Percentiles rank a stretch among this genome's conserved stretches.
These are phyloP conservation scores for Acleris holmiana DNA, from an alignment of 2,888 invertebrate species.

Conservation along the genomic window DNA sequence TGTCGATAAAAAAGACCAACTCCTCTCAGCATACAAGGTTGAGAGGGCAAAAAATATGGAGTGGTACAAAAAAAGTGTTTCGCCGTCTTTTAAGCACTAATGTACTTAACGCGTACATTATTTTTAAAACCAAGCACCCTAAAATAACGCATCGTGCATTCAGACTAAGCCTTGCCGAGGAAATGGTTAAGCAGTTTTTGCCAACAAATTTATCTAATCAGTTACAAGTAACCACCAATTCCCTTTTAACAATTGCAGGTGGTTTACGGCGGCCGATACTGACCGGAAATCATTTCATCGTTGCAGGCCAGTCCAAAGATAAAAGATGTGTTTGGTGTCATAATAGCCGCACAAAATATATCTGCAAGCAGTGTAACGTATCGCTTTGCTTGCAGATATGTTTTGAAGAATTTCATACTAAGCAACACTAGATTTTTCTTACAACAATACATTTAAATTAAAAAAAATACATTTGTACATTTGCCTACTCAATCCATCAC, in stretches of 20 bases:
- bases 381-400: slow-evolving; percentile 34
- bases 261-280: slow-evolving; percentile 25
- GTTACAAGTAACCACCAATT: neutral
- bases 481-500: too few relatives aligned
- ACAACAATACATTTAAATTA: too few relatives aligned
- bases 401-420: slow-evolving; percentile 35
- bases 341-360: slow-evolving; percentile 32
- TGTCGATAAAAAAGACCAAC: slow-evolving; percentile 25
- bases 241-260: too few relatives aligned
- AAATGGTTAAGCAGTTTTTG: slow-evolving; percentile 3
- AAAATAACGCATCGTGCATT: neutral
- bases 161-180: neutral
- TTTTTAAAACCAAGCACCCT: slow-evolving; percentile 1
- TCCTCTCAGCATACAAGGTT: slow-evolving; percentile 7
- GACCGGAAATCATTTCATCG: slow-evolving; percentile 31
- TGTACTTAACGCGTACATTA: neutral
- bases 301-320: slow-evolving; percentile 28
- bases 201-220: neutral
- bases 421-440: neutral
- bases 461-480: too few relatives aligned
- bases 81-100: slow-evolving; percentile 1
- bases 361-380: slow-evolving; percentile 35
- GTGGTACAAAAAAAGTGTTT: slow-evolving; percentile 11
- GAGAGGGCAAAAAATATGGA: neutral
- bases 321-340: slow-evolving; percentile 35